Evolutionary conservation across 2,113 vertebrate species (phyloP).

Genomic region (crab-eating macaque (Macaca fascicularis)): DNA sequence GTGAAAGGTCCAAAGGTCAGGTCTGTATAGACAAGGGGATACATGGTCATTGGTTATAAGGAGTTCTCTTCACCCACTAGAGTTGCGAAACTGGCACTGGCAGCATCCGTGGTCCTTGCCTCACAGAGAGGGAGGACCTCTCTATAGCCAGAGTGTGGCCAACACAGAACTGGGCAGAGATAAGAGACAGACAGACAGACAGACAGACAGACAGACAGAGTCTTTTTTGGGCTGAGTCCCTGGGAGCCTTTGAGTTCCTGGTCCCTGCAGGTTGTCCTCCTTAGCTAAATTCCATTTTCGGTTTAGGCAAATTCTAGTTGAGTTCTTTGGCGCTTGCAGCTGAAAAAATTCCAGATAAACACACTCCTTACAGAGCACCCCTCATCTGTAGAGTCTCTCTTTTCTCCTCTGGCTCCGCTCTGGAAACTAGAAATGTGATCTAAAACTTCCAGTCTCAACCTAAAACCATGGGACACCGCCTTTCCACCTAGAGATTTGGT

Average conservation of each 20-base stretch:
- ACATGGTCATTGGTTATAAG: too few relatives aligned
- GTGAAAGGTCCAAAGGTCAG: background rate
- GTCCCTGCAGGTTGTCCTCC: background rate
- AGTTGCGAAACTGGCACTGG: background rate
- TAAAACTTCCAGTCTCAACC: background rate
- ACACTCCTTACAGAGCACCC: background rate
- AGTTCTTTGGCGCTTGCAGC: background rate
- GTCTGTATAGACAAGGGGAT: background rate
- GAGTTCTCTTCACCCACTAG: background rate
- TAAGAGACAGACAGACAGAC: background rate
- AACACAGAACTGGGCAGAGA: background rate
- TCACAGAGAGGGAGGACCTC: background rate
- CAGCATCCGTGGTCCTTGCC: background rate
- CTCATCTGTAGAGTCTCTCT: background rate
- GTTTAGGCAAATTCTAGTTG: conserved; percentile 19
- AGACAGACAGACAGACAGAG: background rate
- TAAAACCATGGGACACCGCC: background rate
- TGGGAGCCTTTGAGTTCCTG: background rate
- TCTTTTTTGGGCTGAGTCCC: background rate
- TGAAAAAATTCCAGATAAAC: background rate
- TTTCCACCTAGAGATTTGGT: background rate
- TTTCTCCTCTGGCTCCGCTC: background rate
- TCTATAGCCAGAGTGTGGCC: background rate
- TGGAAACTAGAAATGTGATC: background rate
- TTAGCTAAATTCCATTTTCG: conserved; percentile 42